Percentiles rank a stretch among this genome's conserved stretches.
Evolutionary conservation across 1,140 invertebrate species (phyloP).

Genomic region (Solen grandis): DNA sequence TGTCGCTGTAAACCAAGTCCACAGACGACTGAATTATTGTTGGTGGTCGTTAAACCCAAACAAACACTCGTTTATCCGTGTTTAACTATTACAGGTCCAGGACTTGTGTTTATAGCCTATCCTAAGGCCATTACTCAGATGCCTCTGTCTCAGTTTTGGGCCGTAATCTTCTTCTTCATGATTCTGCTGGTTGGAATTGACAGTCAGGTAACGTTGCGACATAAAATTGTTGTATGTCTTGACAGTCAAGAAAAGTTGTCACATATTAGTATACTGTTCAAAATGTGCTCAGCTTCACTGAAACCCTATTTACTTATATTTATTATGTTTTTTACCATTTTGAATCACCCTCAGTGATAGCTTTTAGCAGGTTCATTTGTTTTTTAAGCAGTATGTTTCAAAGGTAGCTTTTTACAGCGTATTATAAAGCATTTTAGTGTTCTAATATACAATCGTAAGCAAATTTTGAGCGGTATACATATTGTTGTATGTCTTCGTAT

Average conservation of each 20-base stretch:
- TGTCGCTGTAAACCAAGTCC: too few species aligned
- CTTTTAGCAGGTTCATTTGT: too few species aligned
- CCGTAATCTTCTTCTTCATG: conserved; percentile 99
- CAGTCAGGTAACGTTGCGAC: conserved; percentile 85
- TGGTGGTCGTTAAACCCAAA: too few species aligned
- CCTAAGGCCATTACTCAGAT: conserved; percentile 98
- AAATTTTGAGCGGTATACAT: too few species aligned
- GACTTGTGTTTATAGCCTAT: conserved; percentile 97
- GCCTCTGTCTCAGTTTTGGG: conserved; percentile 96
- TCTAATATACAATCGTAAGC: too few species aligned
- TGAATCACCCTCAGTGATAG: neutral
- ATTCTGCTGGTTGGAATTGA: conserved; percentile 94
- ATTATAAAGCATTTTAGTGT: too few species aligned
- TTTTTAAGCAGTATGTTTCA: too few species aligned
- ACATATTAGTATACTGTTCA: neutral
- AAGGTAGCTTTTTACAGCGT: too few species aligned
- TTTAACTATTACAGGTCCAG: conserved; percentile 91
- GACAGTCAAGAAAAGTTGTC: neutral
- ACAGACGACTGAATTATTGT: too few species aligned
- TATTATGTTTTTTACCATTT: neutral
- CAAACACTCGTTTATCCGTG: neutral
- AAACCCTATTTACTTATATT: neutral
- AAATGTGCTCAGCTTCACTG: neutral
- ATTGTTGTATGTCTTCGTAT: too few species aligned
- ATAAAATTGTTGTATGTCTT: neutral